Base-by-base conservation (phyloP, 1,140 invertebrate species). In the Xylocopa sonorina region DNA sequence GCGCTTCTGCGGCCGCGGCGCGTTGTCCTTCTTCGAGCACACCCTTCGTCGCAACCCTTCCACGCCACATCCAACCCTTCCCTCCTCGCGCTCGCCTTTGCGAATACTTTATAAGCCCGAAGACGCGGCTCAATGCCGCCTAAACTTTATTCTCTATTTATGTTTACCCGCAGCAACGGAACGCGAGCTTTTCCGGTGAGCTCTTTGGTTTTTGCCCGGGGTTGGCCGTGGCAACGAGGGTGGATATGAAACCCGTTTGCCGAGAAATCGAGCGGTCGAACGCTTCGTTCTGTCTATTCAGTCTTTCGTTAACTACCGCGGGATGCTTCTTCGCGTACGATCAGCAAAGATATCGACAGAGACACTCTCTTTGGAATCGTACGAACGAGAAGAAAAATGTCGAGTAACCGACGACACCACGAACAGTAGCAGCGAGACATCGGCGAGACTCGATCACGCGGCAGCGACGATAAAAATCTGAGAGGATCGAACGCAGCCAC, bases 21-120 rank as follows among this genome's bases (percentile, higher is more conserved):
- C 78, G 82, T 88, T 86, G 87, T 88, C 88, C 87, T 88, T 84
- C 81, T 81, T 66, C 72, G 67, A 78, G 38, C 77, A 85, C n/a
- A 82, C 85, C 87, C 81, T 78, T 71, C 60, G 55, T 71, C 53
- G 38, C 67, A 78, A 78, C 67, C 75, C 66, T 82, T 78, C 83
- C 51, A 57, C 67, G 81, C 82, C n/a, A 32, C 87, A 87, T 79
- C 86, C 89, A 21, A 50, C 1, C 58, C 84, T 85, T 89, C 80
- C 71, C 73, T 0, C 14, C 72, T 55, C 75, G 29, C 57, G 57
- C 82, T 84, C n/a, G n/a, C 81, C 88, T 91, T 90, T 91, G 81
- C 88, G 92, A 91, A 92, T 92, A 91, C 88, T 92, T 92, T 91
- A 92, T 91, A 85, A 86, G 79, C 85, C 66, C 50, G 77, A 88